phyloP scores from a whole-genome alignment of 23 tunicate genomes.

The Botrylloides violaceus region DNA sequence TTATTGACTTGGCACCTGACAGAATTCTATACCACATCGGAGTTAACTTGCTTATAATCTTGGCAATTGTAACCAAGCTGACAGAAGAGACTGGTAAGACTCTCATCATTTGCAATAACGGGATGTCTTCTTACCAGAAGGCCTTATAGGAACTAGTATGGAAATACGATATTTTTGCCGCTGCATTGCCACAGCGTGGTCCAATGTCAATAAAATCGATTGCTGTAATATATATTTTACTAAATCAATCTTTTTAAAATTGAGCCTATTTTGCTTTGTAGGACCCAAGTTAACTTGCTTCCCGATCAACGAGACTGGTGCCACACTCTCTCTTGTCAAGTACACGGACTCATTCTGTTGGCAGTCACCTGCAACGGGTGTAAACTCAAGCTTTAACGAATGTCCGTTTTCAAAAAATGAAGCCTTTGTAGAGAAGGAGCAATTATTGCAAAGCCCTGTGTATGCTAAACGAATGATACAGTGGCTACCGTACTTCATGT shows the following conservation, averaged over 20 bases:
- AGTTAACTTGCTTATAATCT: slow-evolving; percentile 19
- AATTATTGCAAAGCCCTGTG: background rate
- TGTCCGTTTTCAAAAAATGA: background rate
- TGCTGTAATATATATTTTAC: background rate
- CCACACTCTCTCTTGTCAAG: background rate
- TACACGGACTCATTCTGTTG: background rate
- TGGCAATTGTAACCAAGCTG: slow-evolving; percentile 29
- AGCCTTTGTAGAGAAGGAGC: background rate
- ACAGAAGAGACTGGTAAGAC: slow-evolving; percentile 27
- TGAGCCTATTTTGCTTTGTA: too few relatives aligned
- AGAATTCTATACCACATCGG: slow-evolving; percentile 33
- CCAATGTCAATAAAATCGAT: background rate
- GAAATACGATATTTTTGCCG: background rate
- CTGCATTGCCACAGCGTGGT: background rate
- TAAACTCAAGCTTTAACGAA: too few relatives aligned
- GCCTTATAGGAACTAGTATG: background rate
- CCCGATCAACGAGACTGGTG: background rate
- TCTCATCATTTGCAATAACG: background rate
- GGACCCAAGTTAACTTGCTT: background rate
- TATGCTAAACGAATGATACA: slow-evolving; percentile 22
- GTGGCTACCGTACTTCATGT: slow-evolving; percentile 37
- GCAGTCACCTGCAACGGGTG: background rate
- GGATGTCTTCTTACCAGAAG: background rate
- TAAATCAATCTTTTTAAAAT: too few relatives aligned
- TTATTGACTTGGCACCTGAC: slow-evolving; percentile 43